Percentiles rank a stretch among this genome's conserved stretches.
phyloP scores from a whole-genome alignment of 2,113 vertebrate species.

The Myotis davidii region DNA sequence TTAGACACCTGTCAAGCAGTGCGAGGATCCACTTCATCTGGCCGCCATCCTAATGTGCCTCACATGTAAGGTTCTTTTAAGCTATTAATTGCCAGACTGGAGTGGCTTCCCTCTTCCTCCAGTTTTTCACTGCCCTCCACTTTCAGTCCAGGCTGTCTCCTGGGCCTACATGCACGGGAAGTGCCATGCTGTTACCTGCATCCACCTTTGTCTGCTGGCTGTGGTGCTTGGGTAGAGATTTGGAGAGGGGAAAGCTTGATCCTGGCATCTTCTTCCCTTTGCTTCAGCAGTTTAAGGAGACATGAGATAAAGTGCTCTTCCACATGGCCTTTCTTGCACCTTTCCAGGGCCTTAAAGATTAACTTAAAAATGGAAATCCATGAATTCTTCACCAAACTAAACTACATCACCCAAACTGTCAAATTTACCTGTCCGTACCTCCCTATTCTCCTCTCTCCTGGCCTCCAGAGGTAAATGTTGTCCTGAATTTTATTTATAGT shows the following conservation, averaged over 20 bases:
- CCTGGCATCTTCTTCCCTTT: conserved; percentile 5
- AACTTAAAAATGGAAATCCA: not conserved
- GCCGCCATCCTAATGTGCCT: not conserved
- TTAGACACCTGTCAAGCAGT: not conserved
- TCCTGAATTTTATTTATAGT: not conserved
- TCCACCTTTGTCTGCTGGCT: not conserved
- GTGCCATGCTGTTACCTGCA: not conserved
- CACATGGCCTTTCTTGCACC: not conserved
- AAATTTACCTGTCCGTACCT: not conserved
- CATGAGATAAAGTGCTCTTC: not conserved
- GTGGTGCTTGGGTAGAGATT: not conserved
- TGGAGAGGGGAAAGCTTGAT: not conserved
- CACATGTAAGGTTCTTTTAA: too few relatives aligned
- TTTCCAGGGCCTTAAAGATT: not conserved
- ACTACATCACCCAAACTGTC: not conserved
- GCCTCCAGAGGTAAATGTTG: not conserved
- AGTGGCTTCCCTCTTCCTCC: not conserved
- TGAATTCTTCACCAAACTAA: not conserved
- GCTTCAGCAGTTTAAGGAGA: not conserved
- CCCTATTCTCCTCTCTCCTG: not conserved
- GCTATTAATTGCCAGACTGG: not conserved
- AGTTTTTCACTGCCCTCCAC: not conserved
- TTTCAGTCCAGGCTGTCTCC: not conserved
- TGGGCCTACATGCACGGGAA: not conserved
- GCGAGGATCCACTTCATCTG: not conserved